These are phyloP conservation scores for human (Homo sapiens) DNA, from an alignment of 2,113 vertebrate genomes.

Conservation along the genomic window DNA sequence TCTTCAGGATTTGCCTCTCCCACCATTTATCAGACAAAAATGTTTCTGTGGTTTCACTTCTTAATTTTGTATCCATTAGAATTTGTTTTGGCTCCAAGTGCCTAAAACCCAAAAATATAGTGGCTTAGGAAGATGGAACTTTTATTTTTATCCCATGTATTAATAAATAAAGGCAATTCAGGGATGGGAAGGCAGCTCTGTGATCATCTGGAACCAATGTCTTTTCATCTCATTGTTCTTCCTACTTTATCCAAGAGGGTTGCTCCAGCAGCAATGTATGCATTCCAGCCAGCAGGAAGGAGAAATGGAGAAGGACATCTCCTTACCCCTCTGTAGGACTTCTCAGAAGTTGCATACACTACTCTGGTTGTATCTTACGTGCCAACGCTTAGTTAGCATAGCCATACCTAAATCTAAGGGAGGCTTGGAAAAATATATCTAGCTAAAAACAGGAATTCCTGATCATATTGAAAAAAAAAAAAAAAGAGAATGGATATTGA, in stretches of 20 bases:
- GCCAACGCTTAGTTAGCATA: not conserved
- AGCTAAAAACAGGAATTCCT: not conserved
- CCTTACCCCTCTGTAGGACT: accelerated
- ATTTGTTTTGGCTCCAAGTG: not conserved
- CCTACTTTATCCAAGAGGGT: not conserved
- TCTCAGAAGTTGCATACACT: not conserved
- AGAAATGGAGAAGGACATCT: not conserved
- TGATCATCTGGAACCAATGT: not conserved
- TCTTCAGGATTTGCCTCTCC: not conserved
- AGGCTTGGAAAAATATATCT: not conserved
- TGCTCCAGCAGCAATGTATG: not conserved
- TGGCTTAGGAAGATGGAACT: not conserved
- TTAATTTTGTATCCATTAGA: conserved; percentile 11
- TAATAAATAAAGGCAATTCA: not conserved
- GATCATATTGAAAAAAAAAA: not conserved
- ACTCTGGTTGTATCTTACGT: not conserved
- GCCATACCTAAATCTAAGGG: not conserved
- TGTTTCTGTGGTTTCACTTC: not conserved
- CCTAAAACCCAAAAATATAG: not conserved
- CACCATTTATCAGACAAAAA: not conserved
- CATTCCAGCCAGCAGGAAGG: not conserved
- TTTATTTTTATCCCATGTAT: not conserved
- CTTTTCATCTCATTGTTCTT: not conserved
- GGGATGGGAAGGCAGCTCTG: not conserved
- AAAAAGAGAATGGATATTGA: not conserved